Base-by-base conservation (phyloP, 2,888 invertebrate species). In the Chloroclystis v-ata region DNA sequence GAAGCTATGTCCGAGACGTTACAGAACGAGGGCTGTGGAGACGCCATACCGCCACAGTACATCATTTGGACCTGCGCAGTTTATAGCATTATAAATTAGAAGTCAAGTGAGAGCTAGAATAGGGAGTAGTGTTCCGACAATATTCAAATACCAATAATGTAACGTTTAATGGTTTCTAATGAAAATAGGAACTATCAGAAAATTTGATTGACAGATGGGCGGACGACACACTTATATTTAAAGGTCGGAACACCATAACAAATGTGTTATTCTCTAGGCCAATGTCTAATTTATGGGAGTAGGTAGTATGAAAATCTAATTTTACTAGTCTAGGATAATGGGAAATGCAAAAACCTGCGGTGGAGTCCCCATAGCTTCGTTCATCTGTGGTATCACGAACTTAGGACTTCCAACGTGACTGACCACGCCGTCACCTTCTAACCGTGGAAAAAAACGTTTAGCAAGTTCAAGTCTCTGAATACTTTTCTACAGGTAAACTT, bases 11-110 rank as follows among this genome's bases (percentile, higher is more conserved):
- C 86, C 20, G 86, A 85, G 28, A 84, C 82, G 71, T 84, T 86
- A 78, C 84, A 85, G 67, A 76, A 85, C 56, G 86, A 83, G 42
- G 83, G 82, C 66, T 85, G 85, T 45, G 86, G 87, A 20, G 87
- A 87, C 62, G 80, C 74, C 81, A 86, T 79, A 45, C 78, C 80
- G 35, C 81, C 82, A 69, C 86, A 86, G 65, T 76, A 85, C 71
- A 86, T 82, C 81, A 86, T 81, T 51, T 82, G 79, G 28, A 86
- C 81, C 86, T 87, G 80, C 51, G 47, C 53, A 60, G 57, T 50
- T 32, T 28, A 12, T 4, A 33, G 12, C 7, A 38, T 33, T 28
- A 29, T n/a, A n/a, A n/a, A n/a, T n/a, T n/a, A n/a, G n/a, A n/a
- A n/a, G n/a, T n/a, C n/a, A n/a, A n/a, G n/a, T n/a, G n/a, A n/a